A percentile compares a stretch with the other conserved stretches of the same genome.
These are phyloP conservation scores for Echiichthys vipera DNA, from an alignment of 2,797 vertebrate species.

Conservation along the genomic window DNA sequence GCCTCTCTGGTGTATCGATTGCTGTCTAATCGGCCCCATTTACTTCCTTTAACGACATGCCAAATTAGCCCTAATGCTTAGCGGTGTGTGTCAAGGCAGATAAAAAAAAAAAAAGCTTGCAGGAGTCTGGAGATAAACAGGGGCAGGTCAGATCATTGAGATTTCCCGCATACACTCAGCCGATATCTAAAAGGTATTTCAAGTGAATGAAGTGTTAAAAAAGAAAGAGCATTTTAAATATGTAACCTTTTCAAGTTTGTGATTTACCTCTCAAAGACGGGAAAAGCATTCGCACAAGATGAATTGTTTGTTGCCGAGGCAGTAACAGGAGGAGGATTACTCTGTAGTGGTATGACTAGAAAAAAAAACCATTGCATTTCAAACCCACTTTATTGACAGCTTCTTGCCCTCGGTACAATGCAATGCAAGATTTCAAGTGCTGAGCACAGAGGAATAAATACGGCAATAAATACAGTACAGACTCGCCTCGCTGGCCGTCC, in stretches of 20 bases:
- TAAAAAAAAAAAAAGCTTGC: conserved; percentile 36
- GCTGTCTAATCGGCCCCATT: conserved; percentile 60
- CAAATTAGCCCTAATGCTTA: conserved; percentile 73
- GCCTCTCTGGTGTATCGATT: conserved; percentile 53
- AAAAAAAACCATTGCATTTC: conserved; percentile 57
- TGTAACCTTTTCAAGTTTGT: conserved; percentile 17
- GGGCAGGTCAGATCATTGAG: conserved; percentile 31
- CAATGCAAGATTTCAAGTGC: conserved; percentile 63
- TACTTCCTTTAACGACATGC: conserved; percentile 68
- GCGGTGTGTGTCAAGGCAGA: conserved; percentile 71
- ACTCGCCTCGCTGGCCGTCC: conserved; percentile 43
- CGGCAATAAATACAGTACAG: conserved; percentile 72
- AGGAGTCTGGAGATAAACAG: conserved; percentile 57
- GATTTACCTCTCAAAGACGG: conserved; percentile 15
- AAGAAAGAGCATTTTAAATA: conserved; percentile 14
- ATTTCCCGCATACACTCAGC: conserved; percentile 24
- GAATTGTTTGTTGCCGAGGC: conserved; percentile 16
- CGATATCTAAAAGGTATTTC: conserved; percentile 19
- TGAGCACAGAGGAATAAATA: conserved; percentile 72
- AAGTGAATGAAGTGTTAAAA: conserved; percentile 17
- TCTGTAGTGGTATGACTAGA: conserved; percentile 14
- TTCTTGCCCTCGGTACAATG: conserved; percentile 65
- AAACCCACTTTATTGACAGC: conserved; percentile 72
- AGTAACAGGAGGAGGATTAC: conserved; percentile 34
- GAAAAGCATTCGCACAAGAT: conserved; percentile 13